Evolutionary conservation across 2,888 invertebrate species (phyloP).

Genomic region (Taenaris catops): DNA sequence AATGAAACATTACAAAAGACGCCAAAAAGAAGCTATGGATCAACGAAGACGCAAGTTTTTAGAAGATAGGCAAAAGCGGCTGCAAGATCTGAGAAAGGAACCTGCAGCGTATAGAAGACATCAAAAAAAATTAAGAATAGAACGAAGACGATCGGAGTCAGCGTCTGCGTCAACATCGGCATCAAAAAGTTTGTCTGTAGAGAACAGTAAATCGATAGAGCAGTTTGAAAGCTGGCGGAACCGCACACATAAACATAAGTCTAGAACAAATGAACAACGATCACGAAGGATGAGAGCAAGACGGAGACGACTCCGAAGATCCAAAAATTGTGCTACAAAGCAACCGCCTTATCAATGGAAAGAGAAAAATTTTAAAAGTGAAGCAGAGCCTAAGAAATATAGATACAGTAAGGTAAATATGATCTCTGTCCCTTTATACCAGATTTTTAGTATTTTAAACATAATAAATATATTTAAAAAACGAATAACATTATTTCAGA

Average conservation of each 20-base stretch:
- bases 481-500: conserved; percentile 39
- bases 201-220: conserved; percentile 48
- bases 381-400: conserved; percentile 30
- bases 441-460: no score
- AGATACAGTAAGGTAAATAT: conserved; percentile 32
- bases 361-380: conserved; percentile 33
- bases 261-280: conserved; percentile 40
- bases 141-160: conserved; percentile 43
- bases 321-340: conserved; percentile 67
- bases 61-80: conserved; percentile 50
- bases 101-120: conserved; percentile 60
- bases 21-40: conserved; percentile 80
- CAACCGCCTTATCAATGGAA: conserved; percentile 67
- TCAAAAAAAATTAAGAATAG: conserved; percentile 48
- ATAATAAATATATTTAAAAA: no score
- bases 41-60: conserved; percentile 52
- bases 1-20: conserved; percentile 58
- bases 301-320: conserved; percentile 55
- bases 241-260: conserved; percentile 37
- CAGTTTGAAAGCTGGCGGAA: conserved; percentile 32
- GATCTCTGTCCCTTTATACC: no score
- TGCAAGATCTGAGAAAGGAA: conserved; percentile 57
- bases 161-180: conserved; percentile 29
- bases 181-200: conserved; percentile 49
- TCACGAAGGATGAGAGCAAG: conserved; percentile 48